Percentiles rank a stretch among this genome's conserved stretches.
Conservation (phyloP, 2,888 invertebrate species). For the Linnaemya vulpina region DNA sequence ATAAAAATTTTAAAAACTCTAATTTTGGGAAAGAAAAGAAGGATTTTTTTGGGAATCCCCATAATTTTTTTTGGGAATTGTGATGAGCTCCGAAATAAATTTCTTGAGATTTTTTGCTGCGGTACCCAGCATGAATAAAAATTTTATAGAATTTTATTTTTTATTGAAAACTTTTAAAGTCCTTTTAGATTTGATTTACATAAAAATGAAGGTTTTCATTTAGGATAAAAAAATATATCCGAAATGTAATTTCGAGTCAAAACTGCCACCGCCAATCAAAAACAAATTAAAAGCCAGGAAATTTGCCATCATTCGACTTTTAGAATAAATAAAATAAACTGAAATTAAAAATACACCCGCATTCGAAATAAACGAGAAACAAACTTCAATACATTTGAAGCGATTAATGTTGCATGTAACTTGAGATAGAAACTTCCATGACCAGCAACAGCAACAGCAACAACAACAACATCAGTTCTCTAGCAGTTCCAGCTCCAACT, state of each 20-base stretch:
- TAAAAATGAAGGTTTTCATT: too few species aligned
- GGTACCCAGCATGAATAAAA: too few species aligned
- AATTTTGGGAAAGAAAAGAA: too few species aligned
- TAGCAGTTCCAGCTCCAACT: too few species aligned
- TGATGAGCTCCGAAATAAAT: too few species aligned
- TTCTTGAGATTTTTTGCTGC: too few species aligned
- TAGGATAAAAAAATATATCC: neutral
- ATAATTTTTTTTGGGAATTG: too few species aligned
- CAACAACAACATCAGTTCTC: neutral
- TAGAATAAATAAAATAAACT: conserved; percentile 8
- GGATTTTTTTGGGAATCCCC: too few species aligned
- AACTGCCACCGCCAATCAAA: conserved; percentile 47
- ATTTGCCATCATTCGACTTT: conserved; percentile 26
- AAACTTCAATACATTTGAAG: conserved; percentile 27
- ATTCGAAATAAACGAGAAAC: conserved; percentile 16
- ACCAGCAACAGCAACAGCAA: conserved; percentile 19
- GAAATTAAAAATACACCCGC: conserved; percentile 57
- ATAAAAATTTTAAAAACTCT: too few species aligned
- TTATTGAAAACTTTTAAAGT: too few species aligned
- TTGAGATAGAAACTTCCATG: conserved; percentile 56
- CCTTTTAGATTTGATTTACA: too few species aligned
- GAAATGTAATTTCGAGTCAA: neutral
- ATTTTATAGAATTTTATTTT: too few species aligned
- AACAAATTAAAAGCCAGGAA: conserved; percentile 35
- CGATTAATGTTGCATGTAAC: conserved; percentile 63